Conservation (phyloP, 1,140 invertebrate genomes). For the Drosophila erecta region DNA sequence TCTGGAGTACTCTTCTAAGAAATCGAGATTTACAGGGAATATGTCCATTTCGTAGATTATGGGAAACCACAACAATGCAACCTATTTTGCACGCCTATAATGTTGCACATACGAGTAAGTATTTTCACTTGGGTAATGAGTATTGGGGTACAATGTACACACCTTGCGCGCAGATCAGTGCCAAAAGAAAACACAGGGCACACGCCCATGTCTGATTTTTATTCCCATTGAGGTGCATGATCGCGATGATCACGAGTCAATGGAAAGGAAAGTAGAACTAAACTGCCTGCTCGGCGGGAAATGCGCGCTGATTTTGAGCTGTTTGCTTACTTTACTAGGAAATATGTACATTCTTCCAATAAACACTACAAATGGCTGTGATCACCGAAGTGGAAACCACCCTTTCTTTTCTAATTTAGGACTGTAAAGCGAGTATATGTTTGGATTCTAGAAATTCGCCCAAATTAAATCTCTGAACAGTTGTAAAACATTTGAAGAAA, state of each 20-base stretch:
- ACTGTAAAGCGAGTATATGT: background rate
- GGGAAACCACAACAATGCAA: no score
- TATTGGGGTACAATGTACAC: no score
- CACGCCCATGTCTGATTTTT: background rate
- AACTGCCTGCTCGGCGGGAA: slow-evolving; percentile 27
- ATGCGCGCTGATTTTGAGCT: slow-evolving; percentile 53
- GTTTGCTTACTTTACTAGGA: slow-evolving; percentile 63
- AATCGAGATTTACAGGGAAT: no score
- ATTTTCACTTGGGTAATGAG: no score
- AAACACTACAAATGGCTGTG: slow-evolving; percentile 6
- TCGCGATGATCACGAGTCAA: slow-evolving; percentile 19
- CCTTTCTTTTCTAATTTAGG: background rate
- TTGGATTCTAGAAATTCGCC: background rate
- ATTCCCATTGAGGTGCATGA: slow-evolving; percentile 32
- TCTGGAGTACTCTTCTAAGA: background rate
- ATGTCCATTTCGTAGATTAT: no score
- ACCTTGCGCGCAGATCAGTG: slow-evolving; percentile 48
- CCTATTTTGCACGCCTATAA: no score
- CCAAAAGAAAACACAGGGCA: slow-evolving; percentile 31
- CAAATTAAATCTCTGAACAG: no score
- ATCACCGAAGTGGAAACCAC: background rate
- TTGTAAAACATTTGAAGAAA: no score
- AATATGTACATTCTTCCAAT: slow-evolving; percentile 48
- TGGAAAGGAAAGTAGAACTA: slow-evolving; percentile 4
- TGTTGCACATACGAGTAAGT: no score